Percentiles rank a stretch among this genome's conserved stretches.
Conservation (phyloP, 2,888 invertebrate species). For the Sinohyriopsis cumingii region DNA sequence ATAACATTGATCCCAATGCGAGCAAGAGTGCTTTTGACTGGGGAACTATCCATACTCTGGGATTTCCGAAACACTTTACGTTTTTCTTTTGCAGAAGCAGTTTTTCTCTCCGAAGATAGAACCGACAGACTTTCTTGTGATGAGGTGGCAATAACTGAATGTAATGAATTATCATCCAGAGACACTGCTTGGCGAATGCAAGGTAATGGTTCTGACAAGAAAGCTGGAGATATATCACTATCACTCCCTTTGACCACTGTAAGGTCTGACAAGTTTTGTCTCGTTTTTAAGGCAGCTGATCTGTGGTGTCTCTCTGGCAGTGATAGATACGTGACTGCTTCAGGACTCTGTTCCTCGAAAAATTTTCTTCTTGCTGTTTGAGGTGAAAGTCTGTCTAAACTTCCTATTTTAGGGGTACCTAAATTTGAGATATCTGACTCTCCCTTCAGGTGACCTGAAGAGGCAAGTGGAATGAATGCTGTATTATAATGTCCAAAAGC, state of each 20-base stretch:
- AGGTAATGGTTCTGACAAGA: slow-evolving; percentile 23
- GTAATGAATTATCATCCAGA: slow-evolving; percentile 32
- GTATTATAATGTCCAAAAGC: slow-evolving; percentile 27
- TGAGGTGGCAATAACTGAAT: slow-evolving; percentile 5
- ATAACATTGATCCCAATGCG: slow-evolving; percentile 40
- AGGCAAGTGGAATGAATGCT: slow-evolving; percentile 17
- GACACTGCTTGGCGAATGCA: slow-evolving; percentile 21
- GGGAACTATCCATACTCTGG: slow-evolving; percentile 48
- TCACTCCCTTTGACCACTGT: slow-evolving; percentile 24
- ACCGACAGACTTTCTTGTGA: slow-evolving; percentile 1
- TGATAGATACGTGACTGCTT: slow-evolving; percentile 32
- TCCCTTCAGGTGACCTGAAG: slow-evolving; percentile 3
- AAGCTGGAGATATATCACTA: slow-evolving; percentile 10
- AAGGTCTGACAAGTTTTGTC: slow-evolving; percentile 23
- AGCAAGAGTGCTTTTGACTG: slow-evolving; percentile 42
- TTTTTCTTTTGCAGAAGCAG: slow-evolving; percentile 40
- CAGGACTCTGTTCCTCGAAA: slow-evolving; percentile 43
- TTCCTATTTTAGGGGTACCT: slow-evolving; percentile 27
- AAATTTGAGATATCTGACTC: slow-evolving; percentile 13
- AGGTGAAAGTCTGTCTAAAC: slow-evolving; percentile 49
- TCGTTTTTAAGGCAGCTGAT: not conserved
- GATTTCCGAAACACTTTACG: slow-evolving; percentile 45
- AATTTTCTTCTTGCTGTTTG: slow-evolving; percentile 54
- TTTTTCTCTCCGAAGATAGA: slow-evolving; percentile 4
- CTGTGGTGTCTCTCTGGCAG: slow-evolving; percentile 44